Conservation (phyloP, 2,797 vertebrate genomes). For the Microhierax caerulescens region DNA sequence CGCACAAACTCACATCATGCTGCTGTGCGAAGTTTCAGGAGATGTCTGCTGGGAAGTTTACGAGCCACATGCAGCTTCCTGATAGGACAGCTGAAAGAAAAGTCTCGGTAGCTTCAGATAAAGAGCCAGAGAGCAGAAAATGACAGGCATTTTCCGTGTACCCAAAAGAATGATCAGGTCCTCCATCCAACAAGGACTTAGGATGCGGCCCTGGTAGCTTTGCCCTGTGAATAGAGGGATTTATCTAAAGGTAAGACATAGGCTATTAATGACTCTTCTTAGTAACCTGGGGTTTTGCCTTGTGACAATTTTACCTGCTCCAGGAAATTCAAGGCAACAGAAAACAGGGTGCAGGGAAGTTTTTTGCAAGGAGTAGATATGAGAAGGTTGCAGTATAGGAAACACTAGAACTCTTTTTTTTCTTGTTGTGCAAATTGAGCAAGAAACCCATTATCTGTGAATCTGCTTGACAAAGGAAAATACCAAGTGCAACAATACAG, state of each 20-base stretch:
- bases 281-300: not conserved
- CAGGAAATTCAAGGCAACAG: not conserved
- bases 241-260: not conserved
- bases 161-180: not conserved
- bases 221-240: not conserved
- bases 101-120: not conserved
- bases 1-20: not conserved
- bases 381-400: fast-evolving
- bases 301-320: not conserved
- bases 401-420: too few species aligned
- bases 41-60: not conserved
- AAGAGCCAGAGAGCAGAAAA: not conserved
- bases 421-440: not conserved
- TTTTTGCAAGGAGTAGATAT: not conserved
- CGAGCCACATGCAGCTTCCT: not conserved
- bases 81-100: not conserved
- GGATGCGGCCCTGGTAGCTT: not conserved
- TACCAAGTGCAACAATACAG: not conserved
- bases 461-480: not conserved
- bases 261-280: not conserved
- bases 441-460: not conserved
- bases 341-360: not conserved
- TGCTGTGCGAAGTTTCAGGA: not conserved
- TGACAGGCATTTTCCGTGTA: not conserved
- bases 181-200: not conserved